Evolutionary conservation across 2,888 invertebrate species (phyloP).

Genomic region (Pandemis corylana): DNA sequence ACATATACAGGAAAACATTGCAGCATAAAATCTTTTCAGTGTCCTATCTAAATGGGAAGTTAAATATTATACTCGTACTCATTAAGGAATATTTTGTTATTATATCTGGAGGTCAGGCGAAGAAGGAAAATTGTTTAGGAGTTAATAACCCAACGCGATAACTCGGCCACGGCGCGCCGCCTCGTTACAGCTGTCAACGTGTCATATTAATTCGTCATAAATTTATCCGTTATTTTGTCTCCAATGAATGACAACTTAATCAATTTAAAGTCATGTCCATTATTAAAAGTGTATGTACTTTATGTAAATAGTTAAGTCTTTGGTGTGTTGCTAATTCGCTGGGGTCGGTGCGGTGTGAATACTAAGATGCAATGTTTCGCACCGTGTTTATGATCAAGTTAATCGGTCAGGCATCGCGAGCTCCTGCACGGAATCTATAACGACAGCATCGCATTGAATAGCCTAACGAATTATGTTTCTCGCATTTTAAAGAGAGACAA

Average conservation of each 20-base stretch:
- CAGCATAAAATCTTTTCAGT: background rate
- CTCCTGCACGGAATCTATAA: slow-evolving; percentile 27
- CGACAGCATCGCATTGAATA: slow-evolving; percentile 7
- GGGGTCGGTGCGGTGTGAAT: slow-evolving; percentile 20
- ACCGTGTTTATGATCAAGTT: slow-evolving; percentile 28
- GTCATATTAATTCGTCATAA: slow-evolving; percentile 42
- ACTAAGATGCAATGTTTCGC: slow-evolving; percentile 25
- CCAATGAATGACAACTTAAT: slow-evolving; percentile 24
- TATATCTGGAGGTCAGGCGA: slow-evolving; percentile 14
- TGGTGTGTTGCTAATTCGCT: slow-evolving; percentile 15
- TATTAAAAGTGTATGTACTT: slow-evolving; percentile 7
- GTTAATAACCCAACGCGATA: slow-evolving; percentile 40
- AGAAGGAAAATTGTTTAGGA: slow-evolving; percentile 37
- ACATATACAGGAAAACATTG: background rate
- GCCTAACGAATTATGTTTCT: slow-evolving; percentile 25
- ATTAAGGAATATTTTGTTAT: slow-evolving; percentile 16
- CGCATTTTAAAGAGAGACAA: slow-evolving; percentile 18
- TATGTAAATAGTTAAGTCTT: slow-evolving; percentile 22
- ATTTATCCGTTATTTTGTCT: slow-evolving; percentile 39
- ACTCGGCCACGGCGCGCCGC: slow-evolving; percentile 25
- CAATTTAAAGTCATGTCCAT: slow-evolving; percentile 20
- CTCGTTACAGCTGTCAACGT: slow-evolving; percentile 41
- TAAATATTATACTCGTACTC: background rate
- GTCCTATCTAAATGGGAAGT: slow-evolving; percentile 2
- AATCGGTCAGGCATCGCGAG: slow-evolving; percentile 22